Evolutionary conservation across 2,113 vertebrate genomes (phyloP).

Genomic region (Labrus mixtus): DNA sequence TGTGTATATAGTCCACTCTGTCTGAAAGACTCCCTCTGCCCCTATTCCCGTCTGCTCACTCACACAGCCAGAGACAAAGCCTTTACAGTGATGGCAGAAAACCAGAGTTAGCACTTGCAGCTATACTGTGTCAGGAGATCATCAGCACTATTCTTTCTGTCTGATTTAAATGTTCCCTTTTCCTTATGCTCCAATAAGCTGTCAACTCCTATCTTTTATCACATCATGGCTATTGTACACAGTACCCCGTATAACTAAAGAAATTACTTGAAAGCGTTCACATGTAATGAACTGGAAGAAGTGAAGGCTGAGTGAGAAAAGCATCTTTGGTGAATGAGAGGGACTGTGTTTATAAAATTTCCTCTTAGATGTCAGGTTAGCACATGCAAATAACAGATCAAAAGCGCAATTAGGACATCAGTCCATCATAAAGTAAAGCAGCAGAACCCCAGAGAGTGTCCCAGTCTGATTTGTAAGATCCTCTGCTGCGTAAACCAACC

Average conservation of each 20-base stretch:
- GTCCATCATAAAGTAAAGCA: conserved; percentile 63
- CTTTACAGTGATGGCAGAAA: conserved; percentile 49
- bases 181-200: conserved; percentile 44
- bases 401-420: conserved; percentile 70
- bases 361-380: conserved; percentile 43
- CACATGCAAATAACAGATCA: conserved; percentile 76
- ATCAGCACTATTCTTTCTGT: conserved; percentile 17
- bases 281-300: conserved; percentile 32
- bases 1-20: conserved; percentile 60
- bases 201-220: conserved; percentile 28
- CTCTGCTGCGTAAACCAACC: conserved; percentile 91
- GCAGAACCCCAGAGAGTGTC: conserved; percentile 53
- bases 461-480: conserved; percentile 50
- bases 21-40: conserved; percentile 70
- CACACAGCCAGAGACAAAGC: conserved; percentile 61
- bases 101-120: conserved; percentile 49
- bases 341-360: conserved; percentile 45
- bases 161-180: conserved; percentile 38
- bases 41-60: conserved; percentile 56
- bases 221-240: conserved; percentile 3
- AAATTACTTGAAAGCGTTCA: not conserved
- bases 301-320: conserved; percentile 41
- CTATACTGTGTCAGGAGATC: conserved; percentile 40
- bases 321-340: conserved; percentile 45
- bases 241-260: not conserved